Evolutionary conservation across 2,888 invertebrate species (phyloP).

Genomic region (Synanthedon formicaeformis): DNA sequence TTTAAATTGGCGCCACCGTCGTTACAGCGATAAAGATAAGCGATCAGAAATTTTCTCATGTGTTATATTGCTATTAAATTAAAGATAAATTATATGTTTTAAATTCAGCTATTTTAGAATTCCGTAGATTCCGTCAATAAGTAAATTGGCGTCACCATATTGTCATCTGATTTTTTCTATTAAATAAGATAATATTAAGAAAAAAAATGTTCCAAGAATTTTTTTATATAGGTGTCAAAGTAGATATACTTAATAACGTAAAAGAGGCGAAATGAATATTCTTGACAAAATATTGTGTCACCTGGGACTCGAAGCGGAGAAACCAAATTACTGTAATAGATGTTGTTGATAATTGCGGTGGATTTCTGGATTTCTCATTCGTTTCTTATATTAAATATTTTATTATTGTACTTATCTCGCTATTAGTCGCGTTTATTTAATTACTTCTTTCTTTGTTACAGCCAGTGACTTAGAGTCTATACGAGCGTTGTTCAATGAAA

Average conservation of each 20-base stretch:
- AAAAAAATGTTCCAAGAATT: too few species aligned
- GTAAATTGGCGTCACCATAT: too few species aligned
- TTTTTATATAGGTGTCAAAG: too few species aligned
- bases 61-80: too few species aligned
- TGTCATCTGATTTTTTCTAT: too few species aligned
- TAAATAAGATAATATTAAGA: too few species aligned
- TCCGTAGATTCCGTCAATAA: too few species aligned
- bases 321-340: constrained; percentile 12
- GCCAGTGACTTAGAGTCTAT: constrained; percentile 97
- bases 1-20: too few species aligned
- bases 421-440: constrained; percentile 1
- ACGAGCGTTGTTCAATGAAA: constrained; percentile 95
- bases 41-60: too few species aligned
- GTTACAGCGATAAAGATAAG: too few species aligned
- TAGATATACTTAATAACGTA: constrained; percentile 4
- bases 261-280: constrained; percentile 11
- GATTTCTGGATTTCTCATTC: background rate
- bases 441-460: constrained; percentile 49
- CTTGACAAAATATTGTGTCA: constrained; percentile 16
- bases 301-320: constrained; percentile 11
- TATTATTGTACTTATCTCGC: background rate
- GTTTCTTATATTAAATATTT: background rate
- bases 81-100: too few species aligned
- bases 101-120: too few species aligned
- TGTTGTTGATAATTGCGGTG: constrained; percentile 1